Percentiles rank a stretch among this genome's conserved stretches.
Conservation (phyloP, 2,113 vertebrate species). For the Anas platyrhynchos region DNA sequence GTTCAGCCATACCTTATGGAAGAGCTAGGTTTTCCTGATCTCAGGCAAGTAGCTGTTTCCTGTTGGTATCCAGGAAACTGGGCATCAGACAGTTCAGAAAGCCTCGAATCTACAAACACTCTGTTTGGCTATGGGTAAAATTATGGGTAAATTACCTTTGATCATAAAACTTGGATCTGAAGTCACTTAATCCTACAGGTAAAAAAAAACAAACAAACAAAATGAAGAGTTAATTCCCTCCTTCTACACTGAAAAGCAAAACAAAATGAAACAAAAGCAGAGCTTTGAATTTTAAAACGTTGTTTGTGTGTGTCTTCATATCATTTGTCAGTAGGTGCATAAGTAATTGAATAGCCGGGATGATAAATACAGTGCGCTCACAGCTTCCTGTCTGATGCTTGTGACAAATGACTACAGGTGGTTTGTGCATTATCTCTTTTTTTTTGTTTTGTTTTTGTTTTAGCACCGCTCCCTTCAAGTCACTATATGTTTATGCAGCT, state of each 20-base stretch:
- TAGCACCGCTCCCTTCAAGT: neutral
- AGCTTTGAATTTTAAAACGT: neutral
- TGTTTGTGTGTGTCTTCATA: neutral
- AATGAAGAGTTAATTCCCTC: no score
- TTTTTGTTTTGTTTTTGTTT: neutral
- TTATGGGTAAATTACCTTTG: neutral
- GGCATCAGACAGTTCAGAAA: neutral
- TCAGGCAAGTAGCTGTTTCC: neutral
- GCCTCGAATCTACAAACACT: neutral
- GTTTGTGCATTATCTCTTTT: neutral
- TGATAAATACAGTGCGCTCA: neutral
- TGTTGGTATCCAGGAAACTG: neutral
- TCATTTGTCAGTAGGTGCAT: neutral
- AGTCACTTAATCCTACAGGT: no score
- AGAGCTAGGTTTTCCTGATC: neutral
- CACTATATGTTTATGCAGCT: neutral
- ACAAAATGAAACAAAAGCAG: no score
- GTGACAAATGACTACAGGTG: neutral
- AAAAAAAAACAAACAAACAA: no score
- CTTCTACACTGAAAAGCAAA: no score
- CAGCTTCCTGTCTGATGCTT: neutral
- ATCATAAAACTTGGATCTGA: neutral
- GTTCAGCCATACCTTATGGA: neutral
- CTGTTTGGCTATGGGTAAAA: neutral
- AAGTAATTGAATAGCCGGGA: neutral